phyloP scores from a whole-genome alignment of 2,888 invertebrate species.

The Pseudococcus jackbeardsleyi region DNA sequence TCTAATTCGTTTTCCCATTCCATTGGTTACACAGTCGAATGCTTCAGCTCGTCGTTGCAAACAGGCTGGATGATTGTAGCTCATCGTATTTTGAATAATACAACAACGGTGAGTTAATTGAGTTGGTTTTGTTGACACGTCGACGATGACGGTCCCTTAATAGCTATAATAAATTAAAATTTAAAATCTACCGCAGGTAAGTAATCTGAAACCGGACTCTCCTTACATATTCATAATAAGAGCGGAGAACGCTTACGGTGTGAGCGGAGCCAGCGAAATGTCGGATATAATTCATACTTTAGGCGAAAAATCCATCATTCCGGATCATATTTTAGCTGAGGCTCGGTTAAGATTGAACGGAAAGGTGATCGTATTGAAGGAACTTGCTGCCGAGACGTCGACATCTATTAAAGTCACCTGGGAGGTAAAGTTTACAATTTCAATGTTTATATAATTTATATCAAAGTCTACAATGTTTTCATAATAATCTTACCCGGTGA shows the following conservation, averaged over 20 bases:
- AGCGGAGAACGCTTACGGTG: conserved; percentile 87
- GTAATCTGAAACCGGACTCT: conserved; percentile 82
- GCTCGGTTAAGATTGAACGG: conserved; percentile 83
- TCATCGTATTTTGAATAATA: conserved; percentile 78
- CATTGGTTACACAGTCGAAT: conserved; percentile 82
- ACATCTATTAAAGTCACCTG: conserved; percentile 84
- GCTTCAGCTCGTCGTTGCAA: conserved; percentile 82
- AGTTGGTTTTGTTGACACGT: neutral
- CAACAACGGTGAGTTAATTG: conserved; percentile 78
- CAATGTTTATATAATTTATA: neutral
- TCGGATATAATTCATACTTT: conserved; percentile 82
- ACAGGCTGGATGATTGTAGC: conserved; percentile 82
- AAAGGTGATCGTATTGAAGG: conserved; percentile 81
- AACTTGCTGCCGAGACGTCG: conserved; percentile 78
- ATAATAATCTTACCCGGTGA: neutral
- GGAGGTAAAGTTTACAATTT: conserved; percentile 76
- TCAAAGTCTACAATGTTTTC: neutral
- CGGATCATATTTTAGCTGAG: conserved; percentile 82
- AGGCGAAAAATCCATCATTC: conserved; percentile 76
- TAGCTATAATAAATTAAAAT: neutral
- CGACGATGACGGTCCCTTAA: neutral
- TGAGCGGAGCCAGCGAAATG: conserved; percentile 85
- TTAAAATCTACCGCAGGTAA: conserved; percentile 70
- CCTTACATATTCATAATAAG: conserved; percentile 88
- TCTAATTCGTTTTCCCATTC: conserved; percentile 72